Evolutionary conservation across 2,888 invertebrate species (phyloP).

Genomic region (Dryococelus australis): DNA sequence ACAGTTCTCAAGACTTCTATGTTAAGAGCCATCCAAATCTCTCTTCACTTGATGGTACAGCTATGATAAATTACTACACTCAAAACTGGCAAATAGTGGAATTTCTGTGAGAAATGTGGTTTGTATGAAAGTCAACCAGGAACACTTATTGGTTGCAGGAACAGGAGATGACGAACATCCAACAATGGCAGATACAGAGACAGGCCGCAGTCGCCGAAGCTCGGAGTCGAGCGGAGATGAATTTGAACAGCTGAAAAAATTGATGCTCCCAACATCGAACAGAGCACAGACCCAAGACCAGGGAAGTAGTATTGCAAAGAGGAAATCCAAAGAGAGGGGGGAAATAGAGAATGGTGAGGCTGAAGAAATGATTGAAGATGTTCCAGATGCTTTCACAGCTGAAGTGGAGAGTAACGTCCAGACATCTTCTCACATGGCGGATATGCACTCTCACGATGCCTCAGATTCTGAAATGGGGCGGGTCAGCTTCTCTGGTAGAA

Average conservation of each 20-base stretch:
- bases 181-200: neutral
- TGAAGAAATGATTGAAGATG: neutral
- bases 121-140: neutral
- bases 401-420: too few species aligned
- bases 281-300: neutral
- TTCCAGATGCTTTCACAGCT: too few species aligned
- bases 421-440: too few species aligned
- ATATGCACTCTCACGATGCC: too few species aligned
- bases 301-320: neutral
- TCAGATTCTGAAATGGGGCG: too few species aligned
- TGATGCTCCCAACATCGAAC: neutral
- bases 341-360: too few species aligned
- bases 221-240: slow-evolving; percentile 20
- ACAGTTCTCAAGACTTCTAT: too few species aligned
- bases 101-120: neutral
- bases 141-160: neutral
- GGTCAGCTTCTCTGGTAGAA: neutral
- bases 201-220: neutral
- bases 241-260: neutral
- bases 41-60: too few species aligned
- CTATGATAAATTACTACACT: too few species aligned
- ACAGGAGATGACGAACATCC: neutral
- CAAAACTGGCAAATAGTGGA: neutral
- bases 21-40: too few species aligned
- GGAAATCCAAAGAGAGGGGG: neutral